A percentile compares a stretch with the other conserved stretches of the same genome.
These are phyloP conservation scores for Whitmania pigra DNA, from an alignment of 1,140 invertebrate genomes.

Conservation along the genomic window DNA sequence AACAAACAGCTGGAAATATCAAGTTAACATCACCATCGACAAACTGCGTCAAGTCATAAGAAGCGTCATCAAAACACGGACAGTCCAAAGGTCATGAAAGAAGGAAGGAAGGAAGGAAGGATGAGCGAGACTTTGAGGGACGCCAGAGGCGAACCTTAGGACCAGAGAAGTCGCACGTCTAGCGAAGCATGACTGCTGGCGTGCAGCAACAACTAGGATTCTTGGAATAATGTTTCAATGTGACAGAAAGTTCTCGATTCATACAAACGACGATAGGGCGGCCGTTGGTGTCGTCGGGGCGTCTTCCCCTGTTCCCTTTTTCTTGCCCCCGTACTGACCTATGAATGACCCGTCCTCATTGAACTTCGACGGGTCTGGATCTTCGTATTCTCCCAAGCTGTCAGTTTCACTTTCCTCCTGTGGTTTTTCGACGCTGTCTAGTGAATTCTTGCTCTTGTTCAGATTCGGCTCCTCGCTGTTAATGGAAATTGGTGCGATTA, in stretches of 20 bases:
- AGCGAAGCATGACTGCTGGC: no score
- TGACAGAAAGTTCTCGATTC: neutral
- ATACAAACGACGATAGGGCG: constrained; percentile 25
- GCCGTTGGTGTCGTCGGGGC: constrained; percentile 15
- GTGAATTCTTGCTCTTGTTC: constrained; percentile 19
- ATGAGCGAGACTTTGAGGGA: no score
- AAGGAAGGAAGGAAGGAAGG: no score
- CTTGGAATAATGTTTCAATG: no score
- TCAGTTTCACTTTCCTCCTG: constrained; percentile 47
- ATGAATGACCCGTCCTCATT: constrained; percentile 96
- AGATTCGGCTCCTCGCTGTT: constrained; percentile 12
- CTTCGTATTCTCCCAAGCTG: constrained; percentile 94
- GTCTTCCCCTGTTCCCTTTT: constrained; percentile 33
- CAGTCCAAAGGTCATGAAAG: no score
- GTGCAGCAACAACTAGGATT: no score
- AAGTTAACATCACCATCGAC: no score
- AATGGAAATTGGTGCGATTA: neutral
- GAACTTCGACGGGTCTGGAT: constrained; percentile 81
- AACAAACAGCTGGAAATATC: no score
- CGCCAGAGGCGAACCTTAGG: no score
- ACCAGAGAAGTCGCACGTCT: no score
- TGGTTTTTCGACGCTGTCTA: constrained; percentile 32
- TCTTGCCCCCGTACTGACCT: constrained; percentile 65
- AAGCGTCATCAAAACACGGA: no score
- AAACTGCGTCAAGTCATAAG: no score